A percentile compares a stretch with the other conserved stretches of the same genome.
Conservation (phyloP, 2,888 invertebrate genomes). For the Lumbricus terrestris region DNA sequence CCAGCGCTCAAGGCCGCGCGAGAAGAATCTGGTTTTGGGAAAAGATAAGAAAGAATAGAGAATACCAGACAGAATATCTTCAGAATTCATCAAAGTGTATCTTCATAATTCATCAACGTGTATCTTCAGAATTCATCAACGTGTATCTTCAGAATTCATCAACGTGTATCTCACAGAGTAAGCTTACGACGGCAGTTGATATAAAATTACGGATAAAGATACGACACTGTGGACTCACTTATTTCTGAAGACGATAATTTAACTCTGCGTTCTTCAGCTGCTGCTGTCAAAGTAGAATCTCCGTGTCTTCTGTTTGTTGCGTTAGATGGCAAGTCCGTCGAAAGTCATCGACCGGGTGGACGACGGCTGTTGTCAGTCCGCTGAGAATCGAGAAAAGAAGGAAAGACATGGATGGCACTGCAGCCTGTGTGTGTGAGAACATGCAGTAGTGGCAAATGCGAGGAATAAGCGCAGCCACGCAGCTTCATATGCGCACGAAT, state of each 20-base stretch:
- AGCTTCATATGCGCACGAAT: not conserved
- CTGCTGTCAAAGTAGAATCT: not conserved
- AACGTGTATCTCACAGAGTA: not conserved
- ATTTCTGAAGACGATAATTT: not conserved
- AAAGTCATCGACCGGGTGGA: not conserved
- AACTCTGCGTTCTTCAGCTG: not conserved
- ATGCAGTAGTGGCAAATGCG: not conserved
- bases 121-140: not conserved
- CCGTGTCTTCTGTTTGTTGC: not conserved
- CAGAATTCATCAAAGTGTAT: too few relatives aligned
- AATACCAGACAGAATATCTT: too few relatives aligned
- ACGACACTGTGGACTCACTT: not conserved
- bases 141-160: not conserved
- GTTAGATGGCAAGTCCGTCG: not conserved
- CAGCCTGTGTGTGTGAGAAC: not conserved
- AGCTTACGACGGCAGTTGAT: too few relatives aligned
- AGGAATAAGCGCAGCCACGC: not conserved
- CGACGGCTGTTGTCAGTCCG: not conserved
- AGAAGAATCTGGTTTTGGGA: too few relatives aligned
- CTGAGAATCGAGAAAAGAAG: not conserved
- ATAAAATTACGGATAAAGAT: too few relatives aligned
- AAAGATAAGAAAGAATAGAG: too few relatives aligned
- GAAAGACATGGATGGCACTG: not conserved
- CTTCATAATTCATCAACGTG: too few relatives aligned
- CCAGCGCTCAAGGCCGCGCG: too few relatives aligned